These are phyloP conservation scores for Poecilobothrus nobilitatus DNA, from an alignment of 2,888 invertebrate species.

Conservation along the genomic window DNA sequence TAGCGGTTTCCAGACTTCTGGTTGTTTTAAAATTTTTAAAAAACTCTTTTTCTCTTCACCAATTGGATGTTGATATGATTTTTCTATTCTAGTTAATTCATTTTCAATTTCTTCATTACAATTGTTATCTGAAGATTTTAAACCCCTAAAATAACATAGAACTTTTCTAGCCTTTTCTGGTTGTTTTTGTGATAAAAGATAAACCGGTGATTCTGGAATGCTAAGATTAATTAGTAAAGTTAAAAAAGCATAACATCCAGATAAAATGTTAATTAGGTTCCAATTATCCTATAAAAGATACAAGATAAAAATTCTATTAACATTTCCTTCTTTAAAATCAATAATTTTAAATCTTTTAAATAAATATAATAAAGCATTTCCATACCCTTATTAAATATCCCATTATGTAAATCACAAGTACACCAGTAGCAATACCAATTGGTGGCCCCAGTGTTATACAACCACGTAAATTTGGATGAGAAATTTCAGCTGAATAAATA, in stretches of 20 bases:
- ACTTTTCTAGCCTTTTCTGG: conserved; percentile 51
- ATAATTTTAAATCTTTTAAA: not conserved
- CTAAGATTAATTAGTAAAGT: conserved; percentile 45
- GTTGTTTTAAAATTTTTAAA: conserved; percentile 28
- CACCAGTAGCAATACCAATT: conserved; percentile 55
- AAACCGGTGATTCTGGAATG: conserved; percentile 60
- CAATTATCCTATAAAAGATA: conserved; percentile 31
- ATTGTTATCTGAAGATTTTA: conserved; percentile 35
- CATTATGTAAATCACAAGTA: conserved; percentile 54
- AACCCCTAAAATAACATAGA: conserved; percentile 54
- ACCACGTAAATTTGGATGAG: conserved; percentile 53
- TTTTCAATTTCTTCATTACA: conserved; percentile 24
- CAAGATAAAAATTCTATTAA: too few relatives aligned
- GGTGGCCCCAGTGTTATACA: conserved; percentile 55
- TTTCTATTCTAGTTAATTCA: conserved; percentile 24
- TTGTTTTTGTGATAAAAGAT: conserved; percentile 55
- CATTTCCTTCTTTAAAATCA: too few relatives aligned
- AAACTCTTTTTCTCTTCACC: too few relatives aligned
- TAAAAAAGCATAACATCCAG: conserved; percentile 35
- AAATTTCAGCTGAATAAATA: conserved; percentile 43
- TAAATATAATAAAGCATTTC: too few relatives aligned
- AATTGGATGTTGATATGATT: conserved; percentile 25
- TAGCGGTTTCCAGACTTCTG: conserved; percentile 42
- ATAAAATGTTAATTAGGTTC: conserved; percentile 36
- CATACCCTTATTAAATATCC: conserved; percentile 45